Percentiles rank a stretch among this genome's conserved stretches.
Conservation (phyloP, 1,140 invertebrate genomes). For the Teleopsis dalmanni region DNA sequence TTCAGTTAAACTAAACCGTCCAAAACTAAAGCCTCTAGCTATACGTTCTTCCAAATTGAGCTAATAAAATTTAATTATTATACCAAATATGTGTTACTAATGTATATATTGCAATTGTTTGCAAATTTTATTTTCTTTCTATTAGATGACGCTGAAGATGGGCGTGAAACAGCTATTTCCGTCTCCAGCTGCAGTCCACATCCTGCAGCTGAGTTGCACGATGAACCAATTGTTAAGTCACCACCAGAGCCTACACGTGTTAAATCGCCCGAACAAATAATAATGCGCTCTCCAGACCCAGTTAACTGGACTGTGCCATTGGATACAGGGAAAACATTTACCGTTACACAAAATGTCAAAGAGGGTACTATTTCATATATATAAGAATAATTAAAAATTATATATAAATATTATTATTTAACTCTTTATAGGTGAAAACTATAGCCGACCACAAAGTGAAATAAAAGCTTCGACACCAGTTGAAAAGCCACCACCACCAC, state of each 20-base stretch:
- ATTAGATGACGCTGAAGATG: constrained; percentile 38
- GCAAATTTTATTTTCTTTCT: neutral
- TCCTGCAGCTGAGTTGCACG: constrained; percentile 40
- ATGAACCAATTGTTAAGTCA: constrained; percentile 74
- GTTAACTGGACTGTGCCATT: constrained; percentile 91
- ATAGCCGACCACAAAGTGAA: constrained; percentile 60
- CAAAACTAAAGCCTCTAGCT: too few relatives aligned
- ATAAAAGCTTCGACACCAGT: constrained; percentile 59
- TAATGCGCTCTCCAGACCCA: constrained; percentile 82
- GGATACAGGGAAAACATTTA: constrained; percentile 87
- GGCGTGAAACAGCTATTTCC: constrained; percentile 40
- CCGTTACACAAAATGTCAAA: constrained; percentile 82
- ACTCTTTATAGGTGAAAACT: constrained; percentile 31
- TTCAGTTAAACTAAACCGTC: too few relatives aligned
- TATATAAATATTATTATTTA: neutral
- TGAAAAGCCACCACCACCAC: constrained; percentile 54
- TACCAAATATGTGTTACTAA: too few relatives aligned
- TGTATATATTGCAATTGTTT: too few relatives aligned
- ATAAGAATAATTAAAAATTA: neutral
- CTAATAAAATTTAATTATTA: too few relatives aligned
- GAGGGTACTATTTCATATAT: constrained; percentile 58
- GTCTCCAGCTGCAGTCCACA: constrained; percentile 44
- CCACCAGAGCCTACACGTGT: constrained; percentile 85
- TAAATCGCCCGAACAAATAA: constrained; percentile 86
- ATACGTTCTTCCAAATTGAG: too few relatives aligned